Evolutionary conservation across 2,113 vertebrate genomes (phyloP), one percentile per base, ranked within the genome.

Genomic region (Chrysochloris asiatica): DNA sequence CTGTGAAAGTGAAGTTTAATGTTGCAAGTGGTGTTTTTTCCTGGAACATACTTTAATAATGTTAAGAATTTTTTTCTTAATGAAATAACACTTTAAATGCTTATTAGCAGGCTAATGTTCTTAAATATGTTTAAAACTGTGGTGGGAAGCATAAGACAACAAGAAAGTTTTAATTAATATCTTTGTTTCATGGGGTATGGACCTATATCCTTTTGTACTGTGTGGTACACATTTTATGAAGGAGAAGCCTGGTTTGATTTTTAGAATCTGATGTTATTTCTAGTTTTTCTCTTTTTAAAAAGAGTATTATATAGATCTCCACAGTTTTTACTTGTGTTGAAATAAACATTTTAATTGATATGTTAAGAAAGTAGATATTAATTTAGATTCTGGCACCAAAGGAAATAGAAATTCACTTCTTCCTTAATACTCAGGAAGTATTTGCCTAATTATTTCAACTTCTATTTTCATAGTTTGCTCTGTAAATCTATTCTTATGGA

Each of bases 191-290:
- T 93, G n/a, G 87, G 61, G 12, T 65, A 65, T 88, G 16, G 28
- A 4, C n/a, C 22, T 69, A 59, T 89, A 92, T 89, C 67, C 72
- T 61, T 76, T 69, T 72, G 83, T 36, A 85, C 30, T 65, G 30
- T 88, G 9, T 22, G 82, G 12, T 80, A 75, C 72, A 85, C 82
- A 41, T 91, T 93, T 94, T 76, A 82, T 24, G 82, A 65, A 80
- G 78, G 75, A 45, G 22, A 26, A 61, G 24, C 10, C 59, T 61
- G 59, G 24, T 61, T 83, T 54, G 69, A 83, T 47, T 94, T 41
- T 22, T 67, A 76, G 24, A 4, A 76, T 87, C 92, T 90, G 73
- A n/a, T n/a, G n/a, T n/a, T n/a, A n/a, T n/a, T n/a, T n/a, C n/a
- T n/a, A n/a, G n/a, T n/a, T n/a, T n/a, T n/a, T n/a, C n/a, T n/a